Evolutionary conservation across 2,797 vertebrate genomes (phyloP).

Genomic region (Vespertilio murinus): DNA sequence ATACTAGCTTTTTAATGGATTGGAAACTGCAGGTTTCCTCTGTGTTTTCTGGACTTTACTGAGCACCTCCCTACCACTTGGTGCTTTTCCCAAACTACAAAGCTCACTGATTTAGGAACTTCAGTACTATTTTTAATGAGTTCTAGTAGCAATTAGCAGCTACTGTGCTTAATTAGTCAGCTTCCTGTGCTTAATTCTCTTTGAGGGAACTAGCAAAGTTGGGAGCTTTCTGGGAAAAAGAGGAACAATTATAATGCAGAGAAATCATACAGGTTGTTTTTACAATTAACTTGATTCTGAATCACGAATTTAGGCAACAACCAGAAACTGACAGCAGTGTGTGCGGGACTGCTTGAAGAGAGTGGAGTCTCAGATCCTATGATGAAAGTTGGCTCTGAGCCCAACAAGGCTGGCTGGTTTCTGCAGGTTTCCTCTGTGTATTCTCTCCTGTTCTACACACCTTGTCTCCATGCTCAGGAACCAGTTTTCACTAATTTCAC

Average conservation of each 20-base stretch:
- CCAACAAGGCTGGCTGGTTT: neutral
- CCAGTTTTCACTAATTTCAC: neutral
- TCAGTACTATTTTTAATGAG: neutral
- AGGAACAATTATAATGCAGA: neutral
- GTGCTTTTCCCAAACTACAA: slow-evolving; percentile 45
- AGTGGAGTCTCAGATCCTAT: neutral
- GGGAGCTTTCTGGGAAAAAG: accelerated
- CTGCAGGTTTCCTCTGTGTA: neutral
- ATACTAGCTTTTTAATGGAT: neutral
- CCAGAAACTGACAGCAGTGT: neutral
- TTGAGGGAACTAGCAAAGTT: neutral
- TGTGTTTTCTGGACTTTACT: too few relatives aligned
- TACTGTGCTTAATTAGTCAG: slow-evolving; percentile 54
- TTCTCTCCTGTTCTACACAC: too few relatives aligned
- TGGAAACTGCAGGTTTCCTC: too few relatives aligned
- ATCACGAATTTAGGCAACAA: neutral
- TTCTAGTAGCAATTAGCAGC: neutral
- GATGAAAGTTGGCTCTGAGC: neutral
- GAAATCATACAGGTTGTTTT: neutral
- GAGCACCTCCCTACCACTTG: neutral
- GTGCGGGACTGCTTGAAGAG: neutral
- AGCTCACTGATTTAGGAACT: slow-evolving; percentile 16
- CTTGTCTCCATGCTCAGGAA: neutral
- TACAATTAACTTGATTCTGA: neutral
- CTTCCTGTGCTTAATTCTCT: neutral